Base-by-base conservation (phyloP, 2,113 vertebrate species). In the Paralichthys olivaceus region DNA sequence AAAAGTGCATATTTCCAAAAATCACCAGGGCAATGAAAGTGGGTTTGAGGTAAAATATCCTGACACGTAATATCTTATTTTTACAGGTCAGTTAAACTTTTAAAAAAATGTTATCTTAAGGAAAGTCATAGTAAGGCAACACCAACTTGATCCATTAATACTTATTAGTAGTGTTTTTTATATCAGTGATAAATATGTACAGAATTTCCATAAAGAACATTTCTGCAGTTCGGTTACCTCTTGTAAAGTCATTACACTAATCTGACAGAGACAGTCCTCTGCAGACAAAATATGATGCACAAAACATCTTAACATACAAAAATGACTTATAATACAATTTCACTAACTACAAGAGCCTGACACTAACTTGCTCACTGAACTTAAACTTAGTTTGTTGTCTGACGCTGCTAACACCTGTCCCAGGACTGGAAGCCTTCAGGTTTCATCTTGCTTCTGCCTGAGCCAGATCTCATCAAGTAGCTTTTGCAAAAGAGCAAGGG, bases 351-450 rank as follows among this genome's bases (percentile, higher is more conserved):
- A 57, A 47, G 37, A 60, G 69, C 34, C 15, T 25, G 37, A 40
- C 69, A n/a, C 3, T 5, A 3, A 75, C 69, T 77, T 83, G 12
- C 23, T 63, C 23, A 0, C 43, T 63, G 37, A 53, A 56, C 74
- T 77, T 68, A 19, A 90, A 87, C 79, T 91, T 70, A 91, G 79
- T 89, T 91, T 88, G 49, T 29, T 43, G 67, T 26, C 72, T 70
- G 58, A 72, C 59, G 37, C 71, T 60, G 59, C 53, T 81, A 72
- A 81, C 91, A 91, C 89, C 88, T 91, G 88, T 88, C 90, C 89
- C 91, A 89, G 62, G 74, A 75, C 77, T 15, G 80, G 64, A 66
- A 73, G 53, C 25, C n/a, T 69, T 57, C 65, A 29, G 34, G 23
- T 56, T 63, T 37, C 77, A 57, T 43, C 66, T 79, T 51, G n/a